Evolutionary conservation across 1,140 invertebrate genomes (phyloP), one percentile per base, ranked within the genome.

Genomic region (Sitobion miscanthi): DNA sequence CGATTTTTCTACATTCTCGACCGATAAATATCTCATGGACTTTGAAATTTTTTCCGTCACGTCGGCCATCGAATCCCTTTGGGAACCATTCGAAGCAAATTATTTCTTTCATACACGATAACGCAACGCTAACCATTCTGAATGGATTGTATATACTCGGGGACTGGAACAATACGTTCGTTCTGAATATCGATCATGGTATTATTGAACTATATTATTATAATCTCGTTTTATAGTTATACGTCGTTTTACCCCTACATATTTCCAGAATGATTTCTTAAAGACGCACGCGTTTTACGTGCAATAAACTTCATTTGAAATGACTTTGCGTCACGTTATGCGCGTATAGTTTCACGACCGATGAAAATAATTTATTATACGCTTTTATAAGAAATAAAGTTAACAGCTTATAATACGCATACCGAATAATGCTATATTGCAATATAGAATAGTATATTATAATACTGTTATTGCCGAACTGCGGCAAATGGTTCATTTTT

Each of bases 191-290:
- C 77, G 35, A 77, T n/a, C 62, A 69, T n/a, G 4, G 14, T 69
- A 69, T 69, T 69, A 69, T 69, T n/a, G 62, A 69, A 69, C 62
- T 69, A 69, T n/a, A 77, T 77, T n/a, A 69, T 69, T 77, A 77
- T 69, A 69, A 69, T 35, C 14, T 77, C 11, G 17, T 77, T 77
- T 77, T 77, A 77, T 35, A n/a, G 62, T 77, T 77, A 20, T 52
- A 35, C 62, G 62, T 17, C n/a, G 14, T 35, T 77, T 35, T 77
- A 6, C n/a, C 4, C 62, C n/a, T 30, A n/a, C 30, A 77, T 77
- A 77, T 77, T 77, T 77, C 14, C 14, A 77, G 62, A 77, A n/a
- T 77, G 30, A 77, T 77, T n/a, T n/a, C 62, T 77, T 77, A n/a
- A 77, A 77, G 62, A 77, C 62, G 3, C 62, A 35, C 62, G 20